Evolutionary conservation across 2,113 vertebrate species (phyloP), one percentile per base, ranked within the genome.

Genomic region (Pampusana beccarii): DNA sequence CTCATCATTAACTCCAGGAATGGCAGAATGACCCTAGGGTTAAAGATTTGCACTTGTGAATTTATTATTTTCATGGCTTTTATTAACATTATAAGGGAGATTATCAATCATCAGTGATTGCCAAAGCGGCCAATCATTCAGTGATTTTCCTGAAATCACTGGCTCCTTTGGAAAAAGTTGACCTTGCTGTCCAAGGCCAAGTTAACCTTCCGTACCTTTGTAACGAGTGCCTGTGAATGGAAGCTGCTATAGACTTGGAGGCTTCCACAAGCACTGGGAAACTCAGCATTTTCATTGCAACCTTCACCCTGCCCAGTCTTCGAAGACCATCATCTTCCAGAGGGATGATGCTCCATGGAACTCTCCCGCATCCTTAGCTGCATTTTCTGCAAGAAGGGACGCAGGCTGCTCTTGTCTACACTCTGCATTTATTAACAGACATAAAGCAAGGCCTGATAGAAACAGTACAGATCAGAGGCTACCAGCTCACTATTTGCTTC

Each of bases 1-100:
- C 83, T 93, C 44, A 44, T 88, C 48, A 4, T 67, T 46, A 80
- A 65, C n/a, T 89, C 74, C 81, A 87, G 46, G 46, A 72, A 88
- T 79, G 72, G 69, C 86, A 93, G 74, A 95, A 93, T 60, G 78
- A 89, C 58, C 66, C 82, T 54, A n/a, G 56, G 60, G 57, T 87
- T 94, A 62, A 90, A 90, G 80, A 85, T 96, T 95, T 96, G 95
- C 94, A 94, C 92, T 95, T 97, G 95, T 97, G 95, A 91, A 94
- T 91, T 88, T 38, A 72, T 73, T 74, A 81, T 90, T 92, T 92
- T 92, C 93, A 97, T 97, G 95, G 94, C 92, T 96, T 97, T 96
- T 91, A 56, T 82, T 51, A 82, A 73, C 61, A 65, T 61, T 64
- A 31, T 50, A 72, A 69, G 74, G 94, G 95, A 88, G 44, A 92